Percentiles rank a stretch among this genome's conserved stretches.
Evolutionary conservation across 2,888 invertebrate genomes (phyloP).

Genomic region (Pogonocherus hispidulus): DNA sequence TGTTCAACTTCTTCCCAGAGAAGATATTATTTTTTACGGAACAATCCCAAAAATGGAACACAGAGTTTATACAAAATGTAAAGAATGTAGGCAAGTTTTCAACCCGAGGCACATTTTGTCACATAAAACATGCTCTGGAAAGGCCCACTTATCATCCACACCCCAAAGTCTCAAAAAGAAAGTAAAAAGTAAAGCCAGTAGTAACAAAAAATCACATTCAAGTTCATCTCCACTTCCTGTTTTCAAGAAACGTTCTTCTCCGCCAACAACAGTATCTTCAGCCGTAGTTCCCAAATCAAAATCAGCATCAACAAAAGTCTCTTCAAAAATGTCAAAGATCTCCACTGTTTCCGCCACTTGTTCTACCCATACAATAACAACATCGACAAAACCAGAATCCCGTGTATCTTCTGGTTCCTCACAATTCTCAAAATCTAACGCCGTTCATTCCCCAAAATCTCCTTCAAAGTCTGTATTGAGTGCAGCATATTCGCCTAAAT

Average conservation of each 20-base stretch:
- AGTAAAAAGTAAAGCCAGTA: conserved; percentile 61
- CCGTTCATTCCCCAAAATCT: conserved; percentile 38
- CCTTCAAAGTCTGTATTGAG: conserved; percentile 32
- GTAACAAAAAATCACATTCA: conserved; percentile 54
- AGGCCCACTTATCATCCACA: conserved; percentile 46
- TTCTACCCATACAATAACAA: conserved; percentile 34
- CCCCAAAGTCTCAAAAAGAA: conserved; percentile 59
- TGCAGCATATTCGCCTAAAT: conserved; percentile 36
- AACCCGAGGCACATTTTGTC: conserved; percentile 45
- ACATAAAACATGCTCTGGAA: conserved; percentile 55
- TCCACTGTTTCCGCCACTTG: conserved; percentile 36
- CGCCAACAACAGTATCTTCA: conserved; percentile 41
- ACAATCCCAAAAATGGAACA: conserved; percentile 64
- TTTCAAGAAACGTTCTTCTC: conserved; percentile 48
- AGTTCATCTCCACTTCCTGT: conserved; percentile 43
- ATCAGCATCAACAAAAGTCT: conserved; percentile 48
- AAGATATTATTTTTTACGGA: conserved; percentile 63
- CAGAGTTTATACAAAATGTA: conserved; percentile 62
- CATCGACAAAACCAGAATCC: conserved; percentile 46
- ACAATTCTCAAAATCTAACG: conserved; percentile 33
- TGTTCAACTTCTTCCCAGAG: conserved; percentile 61
- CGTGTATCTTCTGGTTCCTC: conserved; percentile 40
- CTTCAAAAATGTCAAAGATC: conserved; percentile 48
- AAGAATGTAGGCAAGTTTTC: conserved; percentile 57
- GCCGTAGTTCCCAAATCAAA: conserved; percentile 42